Conservation (phyloP, 2,888 invertebrate genomes). For the Phalangium opilio region DNA sequence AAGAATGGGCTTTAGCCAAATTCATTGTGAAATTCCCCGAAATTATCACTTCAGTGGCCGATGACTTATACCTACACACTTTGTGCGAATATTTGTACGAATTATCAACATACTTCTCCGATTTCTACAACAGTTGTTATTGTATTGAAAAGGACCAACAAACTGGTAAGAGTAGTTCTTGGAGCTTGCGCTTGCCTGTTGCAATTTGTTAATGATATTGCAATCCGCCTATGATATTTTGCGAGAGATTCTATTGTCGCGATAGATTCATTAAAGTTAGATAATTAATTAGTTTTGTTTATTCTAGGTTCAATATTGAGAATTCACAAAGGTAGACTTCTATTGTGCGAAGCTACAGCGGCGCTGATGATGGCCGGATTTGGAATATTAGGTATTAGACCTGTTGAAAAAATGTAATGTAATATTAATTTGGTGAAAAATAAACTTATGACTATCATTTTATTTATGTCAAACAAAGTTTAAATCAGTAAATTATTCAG, state of each 20-base stretch:
- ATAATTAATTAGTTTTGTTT: conserved; percentile 7
- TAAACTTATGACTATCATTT: too few species aligned
- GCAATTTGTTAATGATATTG: too few species aligned
- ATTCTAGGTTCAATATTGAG: conserved; percentile 55
- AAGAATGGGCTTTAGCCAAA: conserved; percentile 90
- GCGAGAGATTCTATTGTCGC: conserved; percentile 1
- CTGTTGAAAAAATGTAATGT: conserved; percentile 71
- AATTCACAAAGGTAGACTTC: conserved; percentile 68
- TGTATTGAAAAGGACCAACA: conserved; percentile 79
- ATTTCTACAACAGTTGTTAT: conserved; percentile 95
- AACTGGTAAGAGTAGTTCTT: conserved; percentile 33
- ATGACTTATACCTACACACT: conserved; percentile 65
- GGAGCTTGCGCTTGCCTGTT: too few species aligned
- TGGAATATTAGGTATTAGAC: conserved; percentile 73
- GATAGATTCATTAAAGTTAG: too few species aligned
- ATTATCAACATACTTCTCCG: conserved; percentile 76
- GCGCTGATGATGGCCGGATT: conserved; percentile 72
- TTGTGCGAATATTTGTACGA: conserved; percentile 94
- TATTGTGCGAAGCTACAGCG: conserved; percentile 85
- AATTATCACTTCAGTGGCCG: conserved; percentile 59
- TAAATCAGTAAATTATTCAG: too few species aligned
- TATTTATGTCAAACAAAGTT: too few species aligned
- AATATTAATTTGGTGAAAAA: too few species aligned
- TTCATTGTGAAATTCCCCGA: conserved; percentile 59
- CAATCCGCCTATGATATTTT: too few species aligned